Conservation (phyloP, 2,888 invertebrate genomes). For the Macropis europaea region DNA sequence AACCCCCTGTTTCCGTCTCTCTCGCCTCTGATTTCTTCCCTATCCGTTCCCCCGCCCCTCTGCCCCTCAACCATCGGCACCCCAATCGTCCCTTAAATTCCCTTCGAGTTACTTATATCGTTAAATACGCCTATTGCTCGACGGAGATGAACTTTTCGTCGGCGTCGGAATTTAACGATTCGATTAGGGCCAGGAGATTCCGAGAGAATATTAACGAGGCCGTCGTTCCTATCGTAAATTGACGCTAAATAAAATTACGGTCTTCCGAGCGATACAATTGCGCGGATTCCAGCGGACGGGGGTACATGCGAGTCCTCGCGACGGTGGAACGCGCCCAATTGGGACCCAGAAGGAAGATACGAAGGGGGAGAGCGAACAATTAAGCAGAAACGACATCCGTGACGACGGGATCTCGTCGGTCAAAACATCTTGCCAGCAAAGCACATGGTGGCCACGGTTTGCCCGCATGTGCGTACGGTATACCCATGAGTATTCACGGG, state of each 20-base stretch:
- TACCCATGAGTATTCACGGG: slow-evolving; percentile 40
- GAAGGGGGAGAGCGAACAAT: slow-evolving; percentile 65
- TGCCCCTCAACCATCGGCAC: slow-evolving; percentile 38
- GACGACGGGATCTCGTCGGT: slow-evolving; percentile 63
- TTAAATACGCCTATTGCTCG: slow-evolving; percentile 47
- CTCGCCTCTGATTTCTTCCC: background rate
- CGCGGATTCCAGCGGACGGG: too few relatives aligned
- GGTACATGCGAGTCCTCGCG: too few relatives aligned
- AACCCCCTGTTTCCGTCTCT: background rate
- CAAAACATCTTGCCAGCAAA: slow-evolving; percentile 68
- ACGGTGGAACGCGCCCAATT: slow-evolving; percentile 22
- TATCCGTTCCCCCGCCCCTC: background rate
- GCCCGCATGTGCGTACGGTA: slow-evolving; percentile 38
- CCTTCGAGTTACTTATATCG: slow-evolving; percentile 56
- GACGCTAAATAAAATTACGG: slow-evolving; percentile 6
- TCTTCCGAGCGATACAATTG: too few relatives aligned
- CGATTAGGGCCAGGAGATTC: slow-evolving; percentile 6
- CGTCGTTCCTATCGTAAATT: background rate
- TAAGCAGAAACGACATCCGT: slow-evolving; percentile 61
- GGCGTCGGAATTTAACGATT: slow-evolving; percentile 1
- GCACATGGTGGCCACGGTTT: slow-evolving; percentile 50
- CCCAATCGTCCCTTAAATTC: slow-evolving; percentile 56
- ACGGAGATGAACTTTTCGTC: slow-evolving; percentile 38
- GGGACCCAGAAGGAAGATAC: slow-evolving; percentile 48
- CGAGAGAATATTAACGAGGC: slow-evolving; percentile 20